These are phyloP conservation scores for Fukomys damarensis DNA, from an alignment of 2,113 vertebrate species.

Conservation along the genomic window DNA sequence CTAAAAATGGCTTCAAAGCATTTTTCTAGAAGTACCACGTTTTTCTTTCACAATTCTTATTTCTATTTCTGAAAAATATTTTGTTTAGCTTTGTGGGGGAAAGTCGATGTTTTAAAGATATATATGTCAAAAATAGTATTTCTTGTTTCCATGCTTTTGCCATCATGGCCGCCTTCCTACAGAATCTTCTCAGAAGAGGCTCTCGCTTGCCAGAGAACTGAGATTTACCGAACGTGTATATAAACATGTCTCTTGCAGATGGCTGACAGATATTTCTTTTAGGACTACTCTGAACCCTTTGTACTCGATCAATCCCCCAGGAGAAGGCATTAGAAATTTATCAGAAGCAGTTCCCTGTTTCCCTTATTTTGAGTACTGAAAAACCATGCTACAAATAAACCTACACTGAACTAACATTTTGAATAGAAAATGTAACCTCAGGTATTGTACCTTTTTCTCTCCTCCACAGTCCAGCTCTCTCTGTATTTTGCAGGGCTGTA, in stretches of 20 bases:
- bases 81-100: not conserved
- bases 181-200: not conserved
- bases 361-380: not conserved
- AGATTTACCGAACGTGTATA: not conserved
- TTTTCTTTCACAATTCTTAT: not conserved
- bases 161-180: not conserved
- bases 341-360: not conserved
- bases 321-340: conserved; percentile 21
- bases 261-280: not conserved
- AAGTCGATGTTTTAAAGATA: not conserved
- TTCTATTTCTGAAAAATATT: not conserved
- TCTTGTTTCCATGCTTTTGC: not conserved
- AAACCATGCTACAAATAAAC: not conserved
- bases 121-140: not conserved
- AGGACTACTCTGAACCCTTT: not conserved
- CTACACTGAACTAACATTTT: not conserved
- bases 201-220: no score
- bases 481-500: not conserved
- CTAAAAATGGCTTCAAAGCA: conserved; percentile 9
- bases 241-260: not conserved
- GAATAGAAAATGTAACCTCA: conserved; percentile 4
- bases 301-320: not conserved
- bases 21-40: not conserved
- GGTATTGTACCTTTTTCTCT: not conserved
- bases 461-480: not conserved